Evolutionary conservation across 2,797 vertebrate genomes (phyloP), one percentile per base, ranked within the genome.

Genomic region (Lithobates pipiens): DNA sequence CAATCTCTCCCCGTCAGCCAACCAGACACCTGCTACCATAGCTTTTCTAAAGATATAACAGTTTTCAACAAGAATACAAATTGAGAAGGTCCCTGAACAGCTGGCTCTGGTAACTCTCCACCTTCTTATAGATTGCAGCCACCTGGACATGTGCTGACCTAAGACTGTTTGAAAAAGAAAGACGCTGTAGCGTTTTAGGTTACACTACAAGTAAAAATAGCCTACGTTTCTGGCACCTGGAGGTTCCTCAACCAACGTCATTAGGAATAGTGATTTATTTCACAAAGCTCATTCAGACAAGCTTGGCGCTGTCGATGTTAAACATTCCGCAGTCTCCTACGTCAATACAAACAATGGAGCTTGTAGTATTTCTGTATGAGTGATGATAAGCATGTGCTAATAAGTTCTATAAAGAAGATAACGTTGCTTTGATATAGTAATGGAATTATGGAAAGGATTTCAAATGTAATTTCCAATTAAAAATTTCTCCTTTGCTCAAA

Each of bases 31-130:
- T 86, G 85, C 80, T 86, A 10, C 61, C 73, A 54, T 72, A 29
- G 80, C 76, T 54, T 83, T 78, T 44, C 85, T 86, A 75, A 83
- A 86, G 85, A 83, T 86, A 83, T 83, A 74, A 68, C 85, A 79
- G 75, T 86, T 86, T 86, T 86, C 85, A 86, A 86, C 85, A 82
- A 78, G 80, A 86, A 83, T 82, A 83, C 36, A 83, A 86, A 86
- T 83, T 74, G 85, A 78, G 80, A 79, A 74, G 39, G 80, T 79
- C 80, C 70, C 69, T 29, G 76, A 83, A 86, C 85, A 86, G 85
- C 85, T 86, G 85, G 85, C 85, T 21, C 44, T n/a, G 39, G 76
- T 50, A 78, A 46, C 76, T 73, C 75, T 73, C 75, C 75, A 39
- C 80, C 63, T 34, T 82, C 78, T 86, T 78, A 68, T 83, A 78